Evolutionary conservation across 2,113 vertebrate species (phyloP).

Genomic region (Buteo buteo): DNA sequence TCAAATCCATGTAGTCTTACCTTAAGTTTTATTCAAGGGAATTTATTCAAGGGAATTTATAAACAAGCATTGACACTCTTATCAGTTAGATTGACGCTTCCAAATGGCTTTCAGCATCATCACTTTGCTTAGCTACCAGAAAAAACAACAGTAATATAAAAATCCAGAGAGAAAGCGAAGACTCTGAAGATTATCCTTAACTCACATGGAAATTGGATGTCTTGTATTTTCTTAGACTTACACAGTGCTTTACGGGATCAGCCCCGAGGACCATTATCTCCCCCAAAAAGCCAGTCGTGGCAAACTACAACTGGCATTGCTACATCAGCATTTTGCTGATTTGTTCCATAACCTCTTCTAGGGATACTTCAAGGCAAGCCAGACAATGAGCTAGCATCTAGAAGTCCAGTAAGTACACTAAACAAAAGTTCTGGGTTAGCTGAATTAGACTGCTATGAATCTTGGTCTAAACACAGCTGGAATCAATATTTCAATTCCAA

Average conservation of each 20-base stretch:
- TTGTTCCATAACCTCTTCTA: not conserved
- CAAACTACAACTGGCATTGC: not conserved
- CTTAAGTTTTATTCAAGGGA: not conserved
- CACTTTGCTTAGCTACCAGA: not conserved
- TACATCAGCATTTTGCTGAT: not conserved
- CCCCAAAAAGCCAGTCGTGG: not conserved
- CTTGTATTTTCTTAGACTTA: not conserved
- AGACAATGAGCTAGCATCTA: not conserved
- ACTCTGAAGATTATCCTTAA: not conserved
- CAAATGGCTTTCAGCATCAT: not conserved
- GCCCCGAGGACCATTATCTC: not conserved
- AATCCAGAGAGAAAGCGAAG: not conserved
- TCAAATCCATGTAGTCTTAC: not conserved
- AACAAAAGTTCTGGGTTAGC: not conserved
- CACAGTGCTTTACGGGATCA: not conserved
- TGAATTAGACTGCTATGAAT: not conserved
- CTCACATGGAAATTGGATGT: not conserved
- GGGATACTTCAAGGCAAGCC: not conserved
- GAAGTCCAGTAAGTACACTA: not conserved
- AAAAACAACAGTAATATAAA: not conserved
- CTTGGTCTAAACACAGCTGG: not conserved
- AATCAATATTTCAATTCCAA: not conserved
- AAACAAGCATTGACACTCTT: not conserved
- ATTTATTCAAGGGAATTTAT: not conserved
- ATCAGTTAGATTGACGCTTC: rapidly evolving